Conservation (phyloP, 2,797 vertebrate species). For the Pogonophryne albipinna region DNA sequence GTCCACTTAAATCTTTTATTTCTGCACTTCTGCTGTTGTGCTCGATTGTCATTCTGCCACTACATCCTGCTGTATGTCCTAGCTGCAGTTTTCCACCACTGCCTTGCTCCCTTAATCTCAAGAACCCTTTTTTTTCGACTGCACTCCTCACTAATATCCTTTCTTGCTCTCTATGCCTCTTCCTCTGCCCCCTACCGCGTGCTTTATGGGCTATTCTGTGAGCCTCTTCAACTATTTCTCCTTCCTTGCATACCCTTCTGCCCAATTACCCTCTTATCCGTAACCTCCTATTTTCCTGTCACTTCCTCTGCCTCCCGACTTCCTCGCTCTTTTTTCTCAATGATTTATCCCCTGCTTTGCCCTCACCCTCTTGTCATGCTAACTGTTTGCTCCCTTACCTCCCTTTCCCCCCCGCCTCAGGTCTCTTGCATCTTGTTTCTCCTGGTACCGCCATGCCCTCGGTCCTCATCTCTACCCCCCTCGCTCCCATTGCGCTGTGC, state of each 20-base stretch:
- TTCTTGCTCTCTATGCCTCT: neutral
- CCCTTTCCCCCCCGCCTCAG: neutral
- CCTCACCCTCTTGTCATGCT: conserved; percentile 31
- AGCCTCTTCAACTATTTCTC: conserved; percentile 29
- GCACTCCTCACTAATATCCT: neutral
- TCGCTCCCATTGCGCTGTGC: conserved; percentile 24
- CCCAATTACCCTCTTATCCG: conserved; percentile 54
- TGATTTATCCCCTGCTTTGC: conserved; percentile 33
- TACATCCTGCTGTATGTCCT: conserved; percentile 3
- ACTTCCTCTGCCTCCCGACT: conserved; percentile 37
- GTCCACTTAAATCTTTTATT: conserved; percentile 2
- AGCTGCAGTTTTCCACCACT: conserved; percentile 5
- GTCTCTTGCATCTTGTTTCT: conserved; percentile 50
- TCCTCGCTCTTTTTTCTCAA: conserved; percentile 22
- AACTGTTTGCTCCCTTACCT: conserved; percentile 33
- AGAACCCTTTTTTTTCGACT: neutral
- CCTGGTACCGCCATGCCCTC: conserved; percentile 34
- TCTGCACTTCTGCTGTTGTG: neutral
- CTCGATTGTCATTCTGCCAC: conserved; percentile 1
- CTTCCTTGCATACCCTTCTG: conserved; percentile 48
- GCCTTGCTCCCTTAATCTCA: conserved; percentile 16
- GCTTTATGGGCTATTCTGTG: conserved; percentile 33
- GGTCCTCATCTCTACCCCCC: conserved; percentile 23
- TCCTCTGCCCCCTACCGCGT: conserved; percentile 5
- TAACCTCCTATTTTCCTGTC: conserved; percentile 55